Evolutionary conservation across 1,140 invertebrate genomes (phyloP).

Genomic region (Papilio helenus): DNA sequence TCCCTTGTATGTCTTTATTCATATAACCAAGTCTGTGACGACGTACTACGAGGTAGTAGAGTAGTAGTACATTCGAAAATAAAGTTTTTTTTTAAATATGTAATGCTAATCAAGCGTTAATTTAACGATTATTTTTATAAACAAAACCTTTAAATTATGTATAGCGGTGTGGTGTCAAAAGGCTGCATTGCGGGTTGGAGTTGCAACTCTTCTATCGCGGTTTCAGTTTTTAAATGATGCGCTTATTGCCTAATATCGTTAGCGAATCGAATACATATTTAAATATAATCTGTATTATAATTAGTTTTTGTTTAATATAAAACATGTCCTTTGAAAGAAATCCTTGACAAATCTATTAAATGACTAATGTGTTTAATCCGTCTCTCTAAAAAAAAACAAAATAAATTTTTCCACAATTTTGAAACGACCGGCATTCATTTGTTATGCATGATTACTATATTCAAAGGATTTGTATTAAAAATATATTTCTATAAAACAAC

Average conservation of each 20-base stretch:
- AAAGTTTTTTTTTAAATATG: background rate
- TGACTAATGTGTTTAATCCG: background rate
- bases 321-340: background rate
- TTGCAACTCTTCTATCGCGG: slow-evolving; percentile 61
- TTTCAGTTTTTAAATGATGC: slow-evolving; percentile 56
- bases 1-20: no score
- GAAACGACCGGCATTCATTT: no score
- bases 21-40: no score
- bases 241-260: slow-evolving; percentile 50
- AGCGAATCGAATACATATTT: slow-evolving; percentile 10
- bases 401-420: background rate
- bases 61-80: no score
- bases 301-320: background rate
- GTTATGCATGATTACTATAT: no score
- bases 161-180: slow-evolving; percentile 60
- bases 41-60: no score
- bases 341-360: background rate
- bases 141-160: slow-evolving; percentile 7
- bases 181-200: slow-evolving; percentile 73
- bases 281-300: slow-evolving; percentile 12
- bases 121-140: slow-evolving; percentile 3
- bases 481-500: no score
- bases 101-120: background rate
- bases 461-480: no score
- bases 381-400: background rate